Evolutionary conservation across 2,888 invertebrate genomes (phyloP), one percentile per base, ranked within the genome.

Genomic region (Hirudinaria manillensis): DNA sequence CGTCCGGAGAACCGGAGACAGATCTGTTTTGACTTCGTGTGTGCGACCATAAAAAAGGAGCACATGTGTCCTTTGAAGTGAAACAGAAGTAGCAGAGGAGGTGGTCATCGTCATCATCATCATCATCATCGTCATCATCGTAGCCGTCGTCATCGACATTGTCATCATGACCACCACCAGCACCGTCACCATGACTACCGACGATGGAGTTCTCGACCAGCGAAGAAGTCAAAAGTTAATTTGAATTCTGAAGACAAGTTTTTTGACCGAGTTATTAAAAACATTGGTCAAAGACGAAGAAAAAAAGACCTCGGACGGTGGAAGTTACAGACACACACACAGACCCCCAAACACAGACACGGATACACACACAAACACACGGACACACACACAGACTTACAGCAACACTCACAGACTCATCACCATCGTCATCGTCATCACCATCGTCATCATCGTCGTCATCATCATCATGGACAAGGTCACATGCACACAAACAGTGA

Each of bases 101-200:
- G 16, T 70, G 36, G n/a, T 45, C 70, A 70, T 45, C 70, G n/a
- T 3, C 70, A 45, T 4, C 70, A 45, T 10, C 70, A 45, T 3
- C 36, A 45, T 67, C 74, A 38, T 67, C 36, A 38, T 74, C 74
- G 70, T 74, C 74, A 27, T 67, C 13, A 67, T 66, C 74, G 34
- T 71, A 70, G 38, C 45, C 53, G 36, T 70, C 75, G 38, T 51
- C 75, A 45, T 70, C 70, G 29, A 38, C 75, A 51, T 70, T 55
- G 36, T 75, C 13, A 45, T 53, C 68, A 72, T 66, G 7, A 72
- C 3, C 27, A 72, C 7, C 56, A 72, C 3, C 73, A 72, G 72
- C 73, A 72, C 61, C 73, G 70, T 19, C 61, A 66, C 21, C 56
- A 75, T 53, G 53, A 53, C 21, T 53, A 53, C 13, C 53, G 21